Base-by-base conservation (phyloP, 2,797 vertebrate species). In the Mus minutoides region DNA sequence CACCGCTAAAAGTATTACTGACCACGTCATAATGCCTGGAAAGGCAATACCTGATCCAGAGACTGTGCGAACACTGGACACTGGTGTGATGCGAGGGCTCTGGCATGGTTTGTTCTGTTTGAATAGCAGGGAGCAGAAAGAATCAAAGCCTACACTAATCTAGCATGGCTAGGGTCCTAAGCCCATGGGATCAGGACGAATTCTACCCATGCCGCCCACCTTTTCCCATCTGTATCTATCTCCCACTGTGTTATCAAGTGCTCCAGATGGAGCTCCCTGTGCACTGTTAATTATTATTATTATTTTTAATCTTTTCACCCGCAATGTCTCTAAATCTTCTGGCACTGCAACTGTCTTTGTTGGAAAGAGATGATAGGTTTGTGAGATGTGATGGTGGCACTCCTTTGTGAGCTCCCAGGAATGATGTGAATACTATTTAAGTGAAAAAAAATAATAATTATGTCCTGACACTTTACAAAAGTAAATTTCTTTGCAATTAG, bases 401-500 rank as follows among this genome's bases (percentile, higher is more conserved):
- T 85, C 89, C 94, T 97, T 95, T 97, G 96, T 97, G 92, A 97
- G 89, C 58, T 95, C 69, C 79, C 92, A 91, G 95, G 92, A 96
- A 93, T 19, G 58, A 91, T 90, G 93, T 64, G 94, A 92, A 92
- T 96, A 84, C 96, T 97, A 91, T 95, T 97, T 92, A 97, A 96
- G 86, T 95, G 14, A 9, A 43, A 94, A 97, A 82, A 97, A 97
- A 96, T 93, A 97, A 94, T 97, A 97, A 97, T 97, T 97, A 97
- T 73, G 95, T 97, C 95, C 95, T 97, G 96, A 97, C 97, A 97
- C 92, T 97, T 97, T 56, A 92, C 91, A 94, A 97, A 97, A 97
- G 97, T 94, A 90, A 95, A 96, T 97, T 97, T 97, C 95, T 97
- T 98, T 97, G 96, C 95, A 97, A 97, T 97, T 94, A 95, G 79